Evolutionary conservation across 2,888 invertebrate species (phyloP).

Genomic region (Tiphia femorata): DNA sequence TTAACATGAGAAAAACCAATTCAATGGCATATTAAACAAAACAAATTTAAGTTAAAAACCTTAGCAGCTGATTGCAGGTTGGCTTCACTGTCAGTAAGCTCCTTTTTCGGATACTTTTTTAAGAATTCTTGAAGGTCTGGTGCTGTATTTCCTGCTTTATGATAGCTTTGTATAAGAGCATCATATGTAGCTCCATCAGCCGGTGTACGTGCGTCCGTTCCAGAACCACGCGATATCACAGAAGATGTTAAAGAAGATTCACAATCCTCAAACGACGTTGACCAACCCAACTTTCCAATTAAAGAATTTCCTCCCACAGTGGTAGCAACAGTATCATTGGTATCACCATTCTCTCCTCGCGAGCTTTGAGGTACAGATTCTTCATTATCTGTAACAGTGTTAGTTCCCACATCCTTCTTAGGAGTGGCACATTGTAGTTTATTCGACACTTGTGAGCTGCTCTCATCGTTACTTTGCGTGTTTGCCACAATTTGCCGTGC

Average conservation of each 20-base stretch:
- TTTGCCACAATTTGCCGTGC: too few relatives aligned
- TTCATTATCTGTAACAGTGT: constrained; percentile 25
- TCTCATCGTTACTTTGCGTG: constrained; percentile 3
- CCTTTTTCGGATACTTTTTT: constrained; percentile 48
- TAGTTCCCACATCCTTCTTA: constrained; percentile 27
- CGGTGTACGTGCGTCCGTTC: constrained; percentile 65
- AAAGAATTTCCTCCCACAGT: constrained; percentile 78
- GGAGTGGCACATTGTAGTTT: constrained; percentile 7
- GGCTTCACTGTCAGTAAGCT: constrained; percentile 18
- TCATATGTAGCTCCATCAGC: constrained; percentile 72
- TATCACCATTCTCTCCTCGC: constrained; percentile 17
- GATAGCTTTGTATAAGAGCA: constrained; percentile 74
- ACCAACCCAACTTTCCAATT: constrained; percentile 76
- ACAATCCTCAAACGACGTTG: constrained; percentile 73
- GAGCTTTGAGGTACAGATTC: constrained; percentile 14
- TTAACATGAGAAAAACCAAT: background rate
- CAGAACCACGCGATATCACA: constrained; percentile 72
- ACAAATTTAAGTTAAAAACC: constrained; percentile 15
- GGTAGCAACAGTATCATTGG: constrained; percentile 37
- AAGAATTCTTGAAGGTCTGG: constrained; percentile 76
- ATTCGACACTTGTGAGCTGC: background rate
- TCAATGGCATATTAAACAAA: background rate
- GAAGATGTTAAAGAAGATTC: constrained; percentile 71
- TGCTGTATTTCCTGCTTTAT: constrained; percentile 69
- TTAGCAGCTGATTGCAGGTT: constrained; percentile 28